Evolutionary conservation across 2,113 vertebrate genomes (phyloP), one percentile per base, ranked within the genome.

Genomic region (Dicaeum eximium): DNA sequence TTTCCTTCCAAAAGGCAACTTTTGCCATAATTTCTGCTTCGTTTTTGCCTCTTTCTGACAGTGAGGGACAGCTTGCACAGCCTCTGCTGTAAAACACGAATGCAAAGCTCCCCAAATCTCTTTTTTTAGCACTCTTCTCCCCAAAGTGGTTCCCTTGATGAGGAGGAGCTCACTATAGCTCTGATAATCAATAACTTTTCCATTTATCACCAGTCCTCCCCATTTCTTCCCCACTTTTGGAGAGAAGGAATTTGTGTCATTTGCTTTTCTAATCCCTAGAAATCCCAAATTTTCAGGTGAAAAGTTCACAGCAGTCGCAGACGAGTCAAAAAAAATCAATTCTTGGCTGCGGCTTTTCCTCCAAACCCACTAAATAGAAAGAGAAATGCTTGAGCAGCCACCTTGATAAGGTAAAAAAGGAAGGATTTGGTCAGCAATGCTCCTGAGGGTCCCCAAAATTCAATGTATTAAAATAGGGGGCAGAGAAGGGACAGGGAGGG

Each of bases 11-110:
- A 96, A 97, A 94, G 8, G 40, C 61, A 71, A 66, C 33, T 94
- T 95, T 93, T 80, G 35, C 71, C 69, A 88, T 67, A 8, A 33
- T 88, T 97, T 92, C 80, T 83, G 47, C 70, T 96, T 54, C 16
- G 8, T 75, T 96, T 97, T 61, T 93, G 75, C 80, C 58, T 57
- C 22, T 62, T 94, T 37, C 51, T 80, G 33, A 66, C 73, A 83
- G 50, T 4, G 54, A 88, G 47, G 86, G 66, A 19, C 60, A 35
- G 18, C 67, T 84, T 58, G 47, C 48, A 9, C 37, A 65, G n/a
- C 10, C 19, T 45, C 51, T 40, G 64, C 44, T 48, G 31, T 11
- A 69, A 90, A 61, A 73, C 51, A 81, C 2, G 16, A 73, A 85
- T 3, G 8, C 70, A 91, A 73, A 73, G 9, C 58, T 82, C 44